Base-by-base conservation (phyloP, 2,797 vertebrate genomes). In the Pangasius larnaudii region DNA sequence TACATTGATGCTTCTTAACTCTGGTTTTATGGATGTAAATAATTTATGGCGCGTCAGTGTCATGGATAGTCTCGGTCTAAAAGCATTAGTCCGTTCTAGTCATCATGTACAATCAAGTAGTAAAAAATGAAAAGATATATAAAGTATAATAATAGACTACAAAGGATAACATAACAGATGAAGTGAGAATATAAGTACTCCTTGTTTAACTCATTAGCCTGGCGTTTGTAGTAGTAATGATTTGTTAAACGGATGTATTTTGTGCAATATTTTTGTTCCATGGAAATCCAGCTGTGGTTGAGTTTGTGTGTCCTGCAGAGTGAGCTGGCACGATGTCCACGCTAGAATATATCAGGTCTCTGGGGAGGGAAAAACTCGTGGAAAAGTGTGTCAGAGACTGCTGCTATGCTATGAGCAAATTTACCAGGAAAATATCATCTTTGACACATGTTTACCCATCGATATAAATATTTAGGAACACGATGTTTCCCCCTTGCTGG, bases 401-500 rank as follows among this genome's bases (percentile, higher is more conserved):
- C 27, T n/a, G 39, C 56, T 83, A 33, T 53, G 58, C 79, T 63
- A 14, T 6, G 58, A 81, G 36, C 24, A 13, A 61, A 81, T 86
- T 75, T 83, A 78, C 89, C 63, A 85, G 86, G 79, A 79, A 61
- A 84, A 89, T 71, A 93, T 92, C 63, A 89, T 88, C 87, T 74
- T 65, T 91, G 91, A 89, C 92, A 90, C 85, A 85, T 89, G 87
- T 92, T 91, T 90, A 90, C 89, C 85, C 67, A n/a, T 89, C 86
- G 83, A 77, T 88, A 89, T 91, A 92, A 93, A 93, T 91, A 92
- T 92, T 93, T 91, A 89, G 87, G 46, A 90, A 91, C 87, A 91
- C 83, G 65, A n/a, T 88, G 89, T 82, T 83, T 90, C 85, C 91
- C 87, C 84, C 61, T 85, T 80, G 86, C 86, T 46, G 63, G 51